Percentiles rank a stretch among this genome's conserved stretches.
phyloP scores from a whole-genome alignment of 2,888 invertebrate genomes.

The Melitaea athalia region DNA sequence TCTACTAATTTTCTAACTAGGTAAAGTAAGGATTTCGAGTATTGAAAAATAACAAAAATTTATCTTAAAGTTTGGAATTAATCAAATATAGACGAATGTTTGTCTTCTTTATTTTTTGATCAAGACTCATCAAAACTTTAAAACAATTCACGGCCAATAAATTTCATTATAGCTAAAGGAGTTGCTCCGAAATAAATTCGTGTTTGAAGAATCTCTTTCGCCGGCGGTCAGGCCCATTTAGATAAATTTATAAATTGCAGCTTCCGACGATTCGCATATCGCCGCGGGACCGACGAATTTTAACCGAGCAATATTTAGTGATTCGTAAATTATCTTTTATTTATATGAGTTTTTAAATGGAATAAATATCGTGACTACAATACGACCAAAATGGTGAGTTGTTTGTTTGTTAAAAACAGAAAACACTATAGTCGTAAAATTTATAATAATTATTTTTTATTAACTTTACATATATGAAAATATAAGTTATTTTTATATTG shows the following conservation, averaged over 20 bases:
- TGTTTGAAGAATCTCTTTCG: conserved; percentile 27
- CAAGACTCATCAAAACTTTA: neutral
- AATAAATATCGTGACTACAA: neutral
- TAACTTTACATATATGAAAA: too few relatives aligned
- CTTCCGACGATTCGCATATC: conserved; percentile 52
- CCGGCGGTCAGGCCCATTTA: conserved; percentile 48
- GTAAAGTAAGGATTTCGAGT: too few relatives aligned
- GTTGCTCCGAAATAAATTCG: conserved; percentile 17
- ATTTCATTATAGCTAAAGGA: neutral
- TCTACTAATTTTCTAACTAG: too few relatives aligned
- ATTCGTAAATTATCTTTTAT: conserved; percentile 24
- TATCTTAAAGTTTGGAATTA: too few relatives aligned
- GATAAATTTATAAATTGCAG: conserved; percentile 76
- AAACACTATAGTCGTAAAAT: too few relatives aligned
- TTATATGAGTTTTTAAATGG: neutral
- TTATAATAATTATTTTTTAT: neutral
- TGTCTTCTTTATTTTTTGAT: too few relatives aligned
- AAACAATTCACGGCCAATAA: neutral
- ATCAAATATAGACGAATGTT: too few relatives aligned
- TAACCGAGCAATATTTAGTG: conserved; percentile 48
- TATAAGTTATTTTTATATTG: too few relatives aligned
- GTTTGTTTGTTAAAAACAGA: neutral
- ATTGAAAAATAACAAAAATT: too few relatives aligned
- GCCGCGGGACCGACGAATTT: conserved; percentile 66
- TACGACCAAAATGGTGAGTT: neutral